Percentiles rank a stretch among this genome's conserved stretches.
These are phyloP conservation scores for Microcebus lehilahytsara DNA, from an alignment of 2,113 vertebrate genomes.

Conservation along the genomic window DNA sequence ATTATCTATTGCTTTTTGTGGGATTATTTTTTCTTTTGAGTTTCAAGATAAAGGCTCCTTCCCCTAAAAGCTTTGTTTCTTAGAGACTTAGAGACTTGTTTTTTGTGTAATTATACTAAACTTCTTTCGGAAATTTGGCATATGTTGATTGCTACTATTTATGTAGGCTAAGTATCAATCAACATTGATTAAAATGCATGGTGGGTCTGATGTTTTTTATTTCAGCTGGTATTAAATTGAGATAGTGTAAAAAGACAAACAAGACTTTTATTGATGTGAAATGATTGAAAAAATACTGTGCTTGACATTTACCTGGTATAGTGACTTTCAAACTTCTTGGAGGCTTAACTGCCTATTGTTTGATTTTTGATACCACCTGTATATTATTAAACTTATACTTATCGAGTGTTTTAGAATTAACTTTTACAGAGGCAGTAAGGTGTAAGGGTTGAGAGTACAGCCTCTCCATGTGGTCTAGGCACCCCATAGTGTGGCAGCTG, in stretches of 20 bases:
- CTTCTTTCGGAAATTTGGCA: neutral
- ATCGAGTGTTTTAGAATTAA: neutral
- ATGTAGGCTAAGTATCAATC: neutral
- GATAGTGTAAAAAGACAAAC: neutral
- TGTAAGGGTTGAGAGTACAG: neutral
- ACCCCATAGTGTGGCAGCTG: no score
- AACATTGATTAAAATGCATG: neutral
- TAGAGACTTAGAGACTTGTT: neutral
- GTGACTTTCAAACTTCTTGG: neutral
- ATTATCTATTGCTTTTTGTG: constrained; percentile 4
- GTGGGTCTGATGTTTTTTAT: neutral
- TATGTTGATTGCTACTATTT: neutral
- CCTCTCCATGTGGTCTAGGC: neutral
- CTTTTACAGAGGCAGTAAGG: neutral
- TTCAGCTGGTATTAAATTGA: constrained; percentile 16
- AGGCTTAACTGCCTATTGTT: neutral
- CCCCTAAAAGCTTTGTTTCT: neutral
- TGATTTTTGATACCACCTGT: neutral
- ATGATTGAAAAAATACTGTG: neutral
- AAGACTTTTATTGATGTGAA: neutral
- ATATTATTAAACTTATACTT: neutral
- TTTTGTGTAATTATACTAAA: neutral
- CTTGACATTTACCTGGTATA: neutral
- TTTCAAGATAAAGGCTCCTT: neutral
- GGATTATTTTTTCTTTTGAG: constrained; percentile 25